phyloP scores from a whole-genome alignment of 2,797 vertebrate species.

The Rhinoraja longicauda region DNA sequence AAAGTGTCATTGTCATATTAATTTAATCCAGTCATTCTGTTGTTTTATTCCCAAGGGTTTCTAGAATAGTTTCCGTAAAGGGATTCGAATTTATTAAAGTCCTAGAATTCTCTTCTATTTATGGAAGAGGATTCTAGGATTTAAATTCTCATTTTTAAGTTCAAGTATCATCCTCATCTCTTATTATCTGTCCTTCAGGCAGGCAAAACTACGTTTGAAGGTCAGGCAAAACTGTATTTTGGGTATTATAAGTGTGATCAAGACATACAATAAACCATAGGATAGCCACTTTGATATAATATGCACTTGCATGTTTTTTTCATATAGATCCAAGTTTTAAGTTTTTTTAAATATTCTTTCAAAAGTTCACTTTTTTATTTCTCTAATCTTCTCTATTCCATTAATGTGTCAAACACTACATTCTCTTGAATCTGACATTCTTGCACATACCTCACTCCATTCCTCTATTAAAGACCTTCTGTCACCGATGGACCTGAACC shows the following conservation, averaged over 20 bases:
- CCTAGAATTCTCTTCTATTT: background rate
- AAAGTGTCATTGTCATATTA: background rate
- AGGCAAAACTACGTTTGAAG: too few species aligned
- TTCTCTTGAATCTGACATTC: too few species aligned
- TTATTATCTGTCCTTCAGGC: background rate
- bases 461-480: background rate
- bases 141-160: too few species aligned
- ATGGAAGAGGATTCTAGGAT: too few species aligned
- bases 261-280: background rate
- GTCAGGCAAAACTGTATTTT: too few species aligned
- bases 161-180: background rate
- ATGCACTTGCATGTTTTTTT: background rate
- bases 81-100: background rate
- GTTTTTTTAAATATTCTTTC: background rate
- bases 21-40: background rate
- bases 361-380: background rate
- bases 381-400: background rate
- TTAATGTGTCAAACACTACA: background rate
- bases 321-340: background rate
- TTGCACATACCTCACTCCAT: too few species aligned
- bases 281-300: background rate
- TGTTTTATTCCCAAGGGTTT: background rate
- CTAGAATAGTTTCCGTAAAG: background rate
- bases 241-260: background rate
- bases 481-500: background rate